Conservation (phyloP, 2,113 vertebrate genomes). For the Eptesicus fuscus region DNA sequence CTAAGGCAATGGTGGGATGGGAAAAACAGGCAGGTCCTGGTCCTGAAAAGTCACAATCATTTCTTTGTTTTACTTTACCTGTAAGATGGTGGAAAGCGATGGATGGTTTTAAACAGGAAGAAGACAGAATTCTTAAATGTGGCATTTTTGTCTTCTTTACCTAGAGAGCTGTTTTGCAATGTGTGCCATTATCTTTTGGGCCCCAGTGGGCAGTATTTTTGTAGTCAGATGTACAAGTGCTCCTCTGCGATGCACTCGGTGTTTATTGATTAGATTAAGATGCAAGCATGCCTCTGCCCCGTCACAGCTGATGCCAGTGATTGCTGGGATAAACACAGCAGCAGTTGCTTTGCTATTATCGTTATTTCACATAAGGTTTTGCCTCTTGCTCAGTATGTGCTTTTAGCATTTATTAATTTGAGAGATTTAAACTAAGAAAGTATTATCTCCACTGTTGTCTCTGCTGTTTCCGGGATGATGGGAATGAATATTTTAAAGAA, state of each 20-base stretch:
- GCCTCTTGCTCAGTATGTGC: background rate
- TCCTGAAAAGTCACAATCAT: background rate
- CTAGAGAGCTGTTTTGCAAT: background rate
- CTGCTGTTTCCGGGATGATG: background rate
- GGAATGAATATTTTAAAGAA: background rate
- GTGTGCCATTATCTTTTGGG: background rate
- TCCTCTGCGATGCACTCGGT: background rate
- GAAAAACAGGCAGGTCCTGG: fast-evolving
- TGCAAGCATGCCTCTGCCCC: background rate
- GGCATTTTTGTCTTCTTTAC: background rate
- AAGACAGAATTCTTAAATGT: background rate
- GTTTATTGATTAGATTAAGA: background rate
- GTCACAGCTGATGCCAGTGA: background rate
- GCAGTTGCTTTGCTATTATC: background rate
- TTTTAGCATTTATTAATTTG: background rate
- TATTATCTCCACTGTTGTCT: background rate
- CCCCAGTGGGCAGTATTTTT: background rate
- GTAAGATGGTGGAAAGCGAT: background rate
- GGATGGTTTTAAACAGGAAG: background rate
- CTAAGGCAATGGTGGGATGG: fast-evolving
- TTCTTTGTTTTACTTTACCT: background rate
- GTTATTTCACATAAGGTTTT: background rate
- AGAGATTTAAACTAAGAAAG: background rate
- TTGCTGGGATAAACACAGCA: background rate
- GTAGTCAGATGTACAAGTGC: background rate